Evolutionary conservation across 2,888 invertebrate species (phyloP), one percentile per base, ranked within the genome.

Genomic region (Pachycephus smyrnensis): DNA sequence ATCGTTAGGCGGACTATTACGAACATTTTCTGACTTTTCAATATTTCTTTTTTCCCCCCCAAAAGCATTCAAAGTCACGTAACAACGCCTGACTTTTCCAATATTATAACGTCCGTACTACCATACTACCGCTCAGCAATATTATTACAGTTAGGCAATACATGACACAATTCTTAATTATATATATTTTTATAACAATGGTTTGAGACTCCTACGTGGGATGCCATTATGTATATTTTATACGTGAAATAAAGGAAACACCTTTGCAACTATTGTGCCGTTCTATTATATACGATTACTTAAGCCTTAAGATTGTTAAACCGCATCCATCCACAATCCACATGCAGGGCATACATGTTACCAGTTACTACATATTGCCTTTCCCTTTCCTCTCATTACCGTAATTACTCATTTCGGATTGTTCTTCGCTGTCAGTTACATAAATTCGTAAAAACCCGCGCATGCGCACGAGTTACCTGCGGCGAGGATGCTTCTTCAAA

Each of bases 171-270:
- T 82, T 81, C 81, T 80, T 80, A 79, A 84, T 83, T 82, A 83
- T 82, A 81, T 84, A 81, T 84, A 83, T 86, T 87, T 87, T 87
- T 87, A 84, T 88, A 89, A 88, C 86, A 88, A 88, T 87, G 88
- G 88, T 89, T 87, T 84, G 84, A 86, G 86, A 89, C 85, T 88
- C 87, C 87, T 85, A 84, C 84, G 85, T 88, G 85, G 87, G 88
- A 89, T 89, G 90, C 90, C 90, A 90, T 90, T 89, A 88, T 88
- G 88, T 89, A 88, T 88, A 89, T 89, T 89, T 89, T 88, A 86
- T 89, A 89, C 87, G 85, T 81, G 86, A 88, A 89, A 89, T 88
- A 88, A 88, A 88, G 85, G 81, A 87, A 88, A 87, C 83, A 84
- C 81, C 84, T 87, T 87, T 88, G 84, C 86, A 88, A 87, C 83